phyloP scores from a whole-genome alignment of 2,888 invertebrate genomes.

The Ornithoptera alexandrae region DNA sequence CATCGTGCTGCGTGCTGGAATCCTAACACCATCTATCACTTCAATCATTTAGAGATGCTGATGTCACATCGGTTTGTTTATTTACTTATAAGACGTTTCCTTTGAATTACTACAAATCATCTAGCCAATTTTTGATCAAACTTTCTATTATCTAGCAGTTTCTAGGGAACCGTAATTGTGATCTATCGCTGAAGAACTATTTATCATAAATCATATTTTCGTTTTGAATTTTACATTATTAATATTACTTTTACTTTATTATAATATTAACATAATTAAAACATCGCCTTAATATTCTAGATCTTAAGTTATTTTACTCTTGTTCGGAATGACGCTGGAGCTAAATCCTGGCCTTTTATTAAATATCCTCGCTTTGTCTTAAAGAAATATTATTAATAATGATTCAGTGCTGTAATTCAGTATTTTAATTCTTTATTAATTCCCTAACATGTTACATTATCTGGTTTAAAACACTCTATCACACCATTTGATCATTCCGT shows the following conservation, averaged over 20 bases:
- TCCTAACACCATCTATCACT: conserved; percentile 6
- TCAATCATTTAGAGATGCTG: conserved; percentile 8
- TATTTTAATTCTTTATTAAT: too few relatives aligned
- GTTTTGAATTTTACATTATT: not conserved
- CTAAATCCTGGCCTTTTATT: too few relatives aligned
- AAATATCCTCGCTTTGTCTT: too few relatives aligned
- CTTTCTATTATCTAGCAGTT: too few relatives aligned
- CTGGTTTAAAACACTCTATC: too few relatives aligned
- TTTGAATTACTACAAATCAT: not conserved
- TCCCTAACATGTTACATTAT: too few relatives aligned
- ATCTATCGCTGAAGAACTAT: not conserved
- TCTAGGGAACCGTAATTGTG: not conserved
- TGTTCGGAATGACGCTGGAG: too few relatives aligned
- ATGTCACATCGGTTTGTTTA: conserved; percentile 14
- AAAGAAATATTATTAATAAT: too few relatives aligned
- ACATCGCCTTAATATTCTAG: not conserved
- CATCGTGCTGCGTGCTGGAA: conserved; percentile 10
- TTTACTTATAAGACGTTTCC: conserved; percentile 3
- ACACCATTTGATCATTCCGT: too few relatives aligned
- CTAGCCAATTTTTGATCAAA: too few relatives aligned
- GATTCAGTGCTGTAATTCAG: too few relatives aligned
- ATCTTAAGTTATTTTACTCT: too few relatives aligned
- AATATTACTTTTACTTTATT: not conserved
- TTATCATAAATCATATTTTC: not conserved
- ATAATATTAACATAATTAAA: not conserved